These are phyloP conservation scores for Nymphalis urticae DNA, from an alignment of 2,888 invertebrate species.

Conservation along the genomic window DNA sequence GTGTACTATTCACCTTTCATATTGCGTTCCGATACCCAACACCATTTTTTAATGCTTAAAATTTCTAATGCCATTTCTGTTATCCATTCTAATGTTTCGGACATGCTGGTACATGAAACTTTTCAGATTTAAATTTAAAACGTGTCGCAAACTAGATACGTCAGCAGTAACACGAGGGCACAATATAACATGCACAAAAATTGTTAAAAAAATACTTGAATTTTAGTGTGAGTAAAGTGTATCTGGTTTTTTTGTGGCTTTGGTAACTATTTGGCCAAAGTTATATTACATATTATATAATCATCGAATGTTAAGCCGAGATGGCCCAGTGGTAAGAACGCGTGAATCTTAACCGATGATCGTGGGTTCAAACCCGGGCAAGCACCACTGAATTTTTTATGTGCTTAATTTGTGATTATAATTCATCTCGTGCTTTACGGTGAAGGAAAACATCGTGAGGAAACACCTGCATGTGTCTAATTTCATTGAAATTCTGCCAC, in stretches of 20 bases:
- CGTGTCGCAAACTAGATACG: not conserved
- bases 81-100: not conserved
- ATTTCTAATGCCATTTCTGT: not conserved
- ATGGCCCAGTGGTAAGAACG: too few species aligned
- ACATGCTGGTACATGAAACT: not conserved
- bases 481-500: too few species aligned
- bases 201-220: not conserved
- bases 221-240: not conserved
- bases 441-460: too few species aligned
- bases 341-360: too few species aligned
- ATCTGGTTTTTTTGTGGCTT: not conserved
- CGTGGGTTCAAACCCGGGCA: too few species aligned
- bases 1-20: not conserved
- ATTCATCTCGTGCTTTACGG: too few species aligned
- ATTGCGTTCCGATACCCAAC: not conserved
- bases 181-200: not conserved
- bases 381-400: too few species aligned
- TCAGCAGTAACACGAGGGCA: not conserved
- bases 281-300: too few species aligned
- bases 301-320: too few species aligned
- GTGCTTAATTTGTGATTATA: too few species aligned
- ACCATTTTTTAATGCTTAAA: not conserved
- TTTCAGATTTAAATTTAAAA: constrained; percentile 7
- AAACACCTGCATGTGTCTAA: too few species aligned
- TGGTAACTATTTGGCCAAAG: too few species aligned